Evolutionary conservation across 2,797 vertebrate genomes (phyloP).

Genomic region (Cygnus olor): DNA sequence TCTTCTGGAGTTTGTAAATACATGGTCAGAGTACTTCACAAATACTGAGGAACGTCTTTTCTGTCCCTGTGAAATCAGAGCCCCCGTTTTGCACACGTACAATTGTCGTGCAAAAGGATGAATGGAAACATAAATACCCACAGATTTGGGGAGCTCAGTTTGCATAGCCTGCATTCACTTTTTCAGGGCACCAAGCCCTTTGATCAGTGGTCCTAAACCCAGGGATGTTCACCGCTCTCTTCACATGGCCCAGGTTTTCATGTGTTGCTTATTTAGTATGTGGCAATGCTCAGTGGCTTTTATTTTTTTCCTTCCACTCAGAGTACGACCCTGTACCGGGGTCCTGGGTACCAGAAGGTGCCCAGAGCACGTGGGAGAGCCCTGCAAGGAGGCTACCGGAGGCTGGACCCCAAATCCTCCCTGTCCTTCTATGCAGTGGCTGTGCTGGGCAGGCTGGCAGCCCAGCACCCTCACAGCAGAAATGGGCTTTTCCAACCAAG

Average conservation of each 20-base stretch:
- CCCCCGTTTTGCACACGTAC: not conserved
- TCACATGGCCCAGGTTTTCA: not conserved
- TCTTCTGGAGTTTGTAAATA: not conserved
- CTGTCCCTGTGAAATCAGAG: not conserved
- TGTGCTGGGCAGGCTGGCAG: not conserved
- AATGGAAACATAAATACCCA: not conserved
- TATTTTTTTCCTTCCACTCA: not conserved
- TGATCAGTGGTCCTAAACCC: rapidly evolving
- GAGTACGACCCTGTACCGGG: not conserved
- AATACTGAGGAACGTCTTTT: not conserved
- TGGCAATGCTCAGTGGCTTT: not conserved
- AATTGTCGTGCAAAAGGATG: not conserved
- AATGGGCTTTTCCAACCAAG: not conserved
- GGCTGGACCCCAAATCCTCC: not conserved
- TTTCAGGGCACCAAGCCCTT: not conserved
- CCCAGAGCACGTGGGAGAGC: not conserved
- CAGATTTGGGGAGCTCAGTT: not conserved
- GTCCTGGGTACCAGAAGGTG: not conserved
- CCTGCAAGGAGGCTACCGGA: not conserved
- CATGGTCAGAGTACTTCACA: not conserved
- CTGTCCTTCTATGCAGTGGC: not conserved
- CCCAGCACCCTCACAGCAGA: rapidly evolving
- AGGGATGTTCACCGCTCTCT: not conserved
- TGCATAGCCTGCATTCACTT: not conserved
- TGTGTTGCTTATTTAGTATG: not conserved